A percentile compares a stretch with the other conserved stretches of the same genome.
These are phyloP conservation scores for Lepilemur septentrionalis DNA, from an alignment of 2,797 vertebrate species.

Conservation along the genomic window DNA sequence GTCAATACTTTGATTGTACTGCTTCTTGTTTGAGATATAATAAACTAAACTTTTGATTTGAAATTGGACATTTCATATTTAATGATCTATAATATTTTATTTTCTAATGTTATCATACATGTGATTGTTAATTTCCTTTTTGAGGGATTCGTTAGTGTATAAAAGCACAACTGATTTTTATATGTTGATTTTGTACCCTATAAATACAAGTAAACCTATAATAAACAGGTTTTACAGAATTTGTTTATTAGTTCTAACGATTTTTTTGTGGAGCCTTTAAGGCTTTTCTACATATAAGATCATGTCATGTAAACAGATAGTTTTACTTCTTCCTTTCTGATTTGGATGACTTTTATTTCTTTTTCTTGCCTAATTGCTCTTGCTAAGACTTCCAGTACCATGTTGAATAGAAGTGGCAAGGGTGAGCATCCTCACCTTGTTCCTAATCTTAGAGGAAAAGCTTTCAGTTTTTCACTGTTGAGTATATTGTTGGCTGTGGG, in stretches of 20 bases:
- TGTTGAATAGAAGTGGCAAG: not conserved
- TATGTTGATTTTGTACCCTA: not conserved
- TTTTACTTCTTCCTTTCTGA: not conserved
- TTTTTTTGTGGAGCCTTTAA: not conserved
- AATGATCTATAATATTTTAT: not conserved
- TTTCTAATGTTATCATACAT: not conserved
- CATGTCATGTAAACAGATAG: not conserved
- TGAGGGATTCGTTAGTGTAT: not conserved
- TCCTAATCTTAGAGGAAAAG: not conserved
- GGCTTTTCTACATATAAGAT: not conserved
- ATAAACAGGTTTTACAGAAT: not conserved
- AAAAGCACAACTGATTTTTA: not conserved
- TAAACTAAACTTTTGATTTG: too few relatives aligned
- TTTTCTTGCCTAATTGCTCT: not conserved
- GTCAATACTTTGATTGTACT: too few relatives aligned
- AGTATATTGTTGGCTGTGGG: not conserved
- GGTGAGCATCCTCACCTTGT: not conserved
- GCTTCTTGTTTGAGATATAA: too few relatives aligned
- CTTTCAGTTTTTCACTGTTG: not conserved
- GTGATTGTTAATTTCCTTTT: not conserved
- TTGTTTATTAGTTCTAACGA: not conserved
- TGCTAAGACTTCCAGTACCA: not conserved
- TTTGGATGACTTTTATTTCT: not conserved
- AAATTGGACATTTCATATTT: too few relatives aligned
- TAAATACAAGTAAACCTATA: not conserved